Percentiles rank a stretch among this genome's conserved stretches.
phyloP scores from a whole-genome alignment of 2,797 vertebrate genomes.

The Eurystomus glaucurus region DNA sequence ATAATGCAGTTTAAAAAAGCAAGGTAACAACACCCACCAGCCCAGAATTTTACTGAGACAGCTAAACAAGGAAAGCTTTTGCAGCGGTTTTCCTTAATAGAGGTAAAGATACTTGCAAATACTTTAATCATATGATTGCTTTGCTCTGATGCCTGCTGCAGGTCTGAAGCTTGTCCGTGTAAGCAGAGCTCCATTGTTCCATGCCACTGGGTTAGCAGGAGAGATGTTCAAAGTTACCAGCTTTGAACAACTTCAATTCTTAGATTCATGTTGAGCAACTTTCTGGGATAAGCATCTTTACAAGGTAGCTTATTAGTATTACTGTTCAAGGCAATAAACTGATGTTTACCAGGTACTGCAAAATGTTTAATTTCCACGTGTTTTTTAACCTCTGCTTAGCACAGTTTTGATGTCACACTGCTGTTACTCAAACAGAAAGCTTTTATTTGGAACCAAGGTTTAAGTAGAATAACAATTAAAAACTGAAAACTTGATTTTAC shows the following conservation, averaged over 20 bases:
- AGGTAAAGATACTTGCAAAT: neutral
- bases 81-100: neutral
- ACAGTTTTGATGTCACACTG: neutral
- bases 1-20: neutral
- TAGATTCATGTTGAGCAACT: neutral
- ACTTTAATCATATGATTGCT: neutral
- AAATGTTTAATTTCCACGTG: neutral
- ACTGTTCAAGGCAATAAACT: neutral
- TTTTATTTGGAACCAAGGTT: neutral
- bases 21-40: neutral
- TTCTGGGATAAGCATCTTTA: neutral
- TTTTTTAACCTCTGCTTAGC: neutral
- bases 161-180: neutral
- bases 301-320: neutral
- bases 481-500: neutral
- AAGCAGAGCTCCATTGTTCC: neutral
- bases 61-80: neutral
- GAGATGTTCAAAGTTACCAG: neutral
- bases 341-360: neutral
- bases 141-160: neutral
- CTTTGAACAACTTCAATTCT: neutral
- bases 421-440: neutral
- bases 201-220: neutral
- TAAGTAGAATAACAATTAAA: neutral
- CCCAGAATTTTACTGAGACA: neutral